Conservation (phyloP, 1,140 invertebrate species). For the Megathymus violae region DNA sequence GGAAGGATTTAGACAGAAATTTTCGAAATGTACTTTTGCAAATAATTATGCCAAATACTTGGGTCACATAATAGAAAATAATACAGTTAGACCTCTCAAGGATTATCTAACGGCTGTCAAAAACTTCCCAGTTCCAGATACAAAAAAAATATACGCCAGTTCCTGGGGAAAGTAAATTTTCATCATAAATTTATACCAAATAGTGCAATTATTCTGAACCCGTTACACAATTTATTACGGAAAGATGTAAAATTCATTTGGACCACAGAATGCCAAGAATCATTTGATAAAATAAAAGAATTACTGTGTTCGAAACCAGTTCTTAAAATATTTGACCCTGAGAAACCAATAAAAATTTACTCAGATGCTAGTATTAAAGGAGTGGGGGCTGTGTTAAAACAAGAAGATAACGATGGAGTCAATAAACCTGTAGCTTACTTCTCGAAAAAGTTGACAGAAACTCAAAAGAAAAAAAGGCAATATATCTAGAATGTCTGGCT, state of each 20-base stretch:
- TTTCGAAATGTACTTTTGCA: slow-evolving; percentile 35
- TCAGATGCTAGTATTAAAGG: slow-evolving; percentile 55
- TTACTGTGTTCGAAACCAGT: too few species aligned
- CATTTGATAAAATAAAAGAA: slow-evolving; percentile 57
- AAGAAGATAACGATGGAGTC: slow-evolving; percentile 35
- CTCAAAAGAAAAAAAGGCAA: slow-evolving; percentile 41
- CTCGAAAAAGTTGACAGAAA: slow-evolving; percentile 39
- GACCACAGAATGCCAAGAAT: slow-evolving; percentile 45
- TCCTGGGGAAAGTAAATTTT: slow-evolving; percentile 4
- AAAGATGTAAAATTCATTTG: slow-evolving; percentile 57
- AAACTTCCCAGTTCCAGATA: background rate
- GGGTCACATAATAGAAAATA: slow-evolving; percentile 25
- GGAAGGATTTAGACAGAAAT: slow-evolving; percentile 46
- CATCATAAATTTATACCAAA: slow-evolving; percentile 8
- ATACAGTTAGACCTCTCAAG: slow-evolving; percentile 24
- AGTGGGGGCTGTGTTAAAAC: slow-evolving; percentile 56
- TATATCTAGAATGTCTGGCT: slow-evolving; percentile 26
- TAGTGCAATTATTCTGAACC: slow-evolving; percentile 7
- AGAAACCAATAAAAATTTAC: slow-evolving; percentile 53
- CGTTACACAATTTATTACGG: slow-evolving; percentile 33
- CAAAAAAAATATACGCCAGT: slow-evolving; percentile 4
- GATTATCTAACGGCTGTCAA: slow-evolving; percentile 4
- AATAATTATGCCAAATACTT: slow-evolving; percentile 14
- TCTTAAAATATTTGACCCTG: too few species aligned
- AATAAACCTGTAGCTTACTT: slow-evolving; percentile 41